Evolutionary conservation across 2,797 vertebrate species (phyloP).

Genomic region (Leucoraja ocellata): DNA sequence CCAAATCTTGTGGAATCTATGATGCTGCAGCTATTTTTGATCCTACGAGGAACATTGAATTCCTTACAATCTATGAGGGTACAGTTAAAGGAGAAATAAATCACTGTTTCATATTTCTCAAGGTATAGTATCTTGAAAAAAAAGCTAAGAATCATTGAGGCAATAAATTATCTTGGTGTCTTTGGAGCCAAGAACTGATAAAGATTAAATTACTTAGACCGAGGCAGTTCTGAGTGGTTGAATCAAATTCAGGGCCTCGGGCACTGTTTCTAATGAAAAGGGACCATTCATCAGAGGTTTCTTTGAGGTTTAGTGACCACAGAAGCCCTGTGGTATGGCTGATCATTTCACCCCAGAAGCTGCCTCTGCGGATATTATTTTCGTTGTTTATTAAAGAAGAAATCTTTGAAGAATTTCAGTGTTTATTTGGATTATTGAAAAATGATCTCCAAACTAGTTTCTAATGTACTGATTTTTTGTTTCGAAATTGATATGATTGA

Average conservation of each 20-base stretch:
- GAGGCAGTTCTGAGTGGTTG: neutral
- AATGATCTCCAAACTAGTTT: neutral
- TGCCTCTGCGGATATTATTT: neutral
- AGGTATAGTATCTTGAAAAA: neutral
- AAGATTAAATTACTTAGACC: neutral
- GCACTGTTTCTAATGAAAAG: neutral
- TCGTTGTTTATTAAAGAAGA: neutral
- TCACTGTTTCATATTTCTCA: neutral
- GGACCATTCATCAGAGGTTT: neutral
- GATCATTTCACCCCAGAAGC: conserved; percentile 10
- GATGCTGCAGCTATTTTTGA: neutral
- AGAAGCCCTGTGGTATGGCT: neutral
- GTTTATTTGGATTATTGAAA: neutral
- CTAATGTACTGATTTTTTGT: neutral
- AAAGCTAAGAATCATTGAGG: neutral
- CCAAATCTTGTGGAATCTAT: neutral
- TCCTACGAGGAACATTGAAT: neutral
- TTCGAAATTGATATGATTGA: neutral
- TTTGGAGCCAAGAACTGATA: neutral
- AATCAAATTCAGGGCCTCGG: neutral
- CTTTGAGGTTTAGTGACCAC: neutral
- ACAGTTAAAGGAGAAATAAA: neutral
- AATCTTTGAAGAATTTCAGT: neutral
- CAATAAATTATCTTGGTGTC: neutral
- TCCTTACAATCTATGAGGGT: neutral